These are phyloP conservation scores for Allolobophora icterica DNA, from an alignment of 2,888 invertebrate species.

Conservation along the genomic window DNA sequence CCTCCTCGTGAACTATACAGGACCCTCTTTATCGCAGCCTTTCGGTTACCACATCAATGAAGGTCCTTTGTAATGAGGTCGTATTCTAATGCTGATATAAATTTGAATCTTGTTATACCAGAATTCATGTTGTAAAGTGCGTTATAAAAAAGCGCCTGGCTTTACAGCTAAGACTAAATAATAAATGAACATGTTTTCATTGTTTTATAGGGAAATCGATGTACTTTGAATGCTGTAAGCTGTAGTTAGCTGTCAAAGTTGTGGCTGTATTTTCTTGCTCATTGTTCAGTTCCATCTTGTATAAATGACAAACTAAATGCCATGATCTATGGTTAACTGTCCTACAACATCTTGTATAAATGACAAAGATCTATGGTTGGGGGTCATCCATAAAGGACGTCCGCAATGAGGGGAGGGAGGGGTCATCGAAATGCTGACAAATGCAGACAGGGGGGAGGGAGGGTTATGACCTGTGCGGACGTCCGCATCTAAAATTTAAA, in stretches of 20 bases:
- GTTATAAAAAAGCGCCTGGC: not conserved
- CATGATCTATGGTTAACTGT: not conserved
- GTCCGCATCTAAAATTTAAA: too few species aligned
- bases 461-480: too few species aligned
- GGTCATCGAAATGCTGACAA: too few species aligned
- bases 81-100: not conserved
- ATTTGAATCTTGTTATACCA: not conserved
- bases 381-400: too few species aligned
- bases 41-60: not conserved
- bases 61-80: not conserved
- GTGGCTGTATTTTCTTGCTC: not conserved
- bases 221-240: not conserved
- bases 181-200: too few species aligned
- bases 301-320: not conserved
- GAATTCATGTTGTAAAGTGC: not conserved
- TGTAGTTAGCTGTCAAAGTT: too few species aligned
- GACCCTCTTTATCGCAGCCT: not conserved
- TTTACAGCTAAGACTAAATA: not conserved
- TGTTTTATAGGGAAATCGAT: not conserved
- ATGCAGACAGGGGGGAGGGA: too few species aligned
- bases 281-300: not conserved
- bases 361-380: too few species aligned
- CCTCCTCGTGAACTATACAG: not conserved
- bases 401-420: too few species aligned
- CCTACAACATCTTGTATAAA: too few species aligned